Percentiles rank a stretch among this genome's conserved stretches.
phyloP scores from a whole-genome alignment of 2,888 invertebrate genomes.

The Pyrochroa serraticornis region DNA sequence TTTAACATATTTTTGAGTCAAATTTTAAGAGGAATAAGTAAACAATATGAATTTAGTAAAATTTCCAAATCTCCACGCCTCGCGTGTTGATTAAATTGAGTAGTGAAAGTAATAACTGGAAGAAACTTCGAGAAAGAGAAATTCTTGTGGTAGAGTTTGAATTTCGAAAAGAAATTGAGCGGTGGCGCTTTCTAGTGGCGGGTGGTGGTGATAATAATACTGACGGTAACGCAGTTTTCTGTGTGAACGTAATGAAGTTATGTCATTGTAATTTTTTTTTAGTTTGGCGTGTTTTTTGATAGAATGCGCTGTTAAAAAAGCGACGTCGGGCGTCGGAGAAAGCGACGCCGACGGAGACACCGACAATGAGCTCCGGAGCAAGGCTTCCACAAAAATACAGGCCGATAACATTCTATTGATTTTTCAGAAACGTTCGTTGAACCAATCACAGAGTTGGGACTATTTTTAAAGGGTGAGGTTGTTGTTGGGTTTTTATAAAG shows the following conservation, averaged over 20 bases:
- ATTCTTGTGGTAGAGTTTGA: neutral
- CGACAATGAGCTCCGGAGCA: slow-evolving; percentile 55
- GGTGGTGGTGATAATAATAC: neutral
- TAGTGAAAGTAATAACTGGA: no score
- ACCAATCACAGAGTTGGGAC: slow-evolving; percentile 61
- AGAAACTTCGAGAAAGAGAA: no score
- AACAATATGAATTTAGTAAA: no score
- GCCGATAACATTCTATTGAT: slow-evolving; percentile 68
- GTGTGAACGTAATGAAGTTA: neutral
- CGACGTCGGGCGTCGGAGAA: slow-evolving; percentile 53
- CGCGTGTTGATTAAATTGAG: no score
- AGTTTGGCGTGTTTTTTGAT: slow-evolving; percentile 47
- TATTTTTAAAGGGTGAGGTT: slow-evolving; percentile 64
- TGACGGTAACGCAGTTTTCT: slow-evolving; percentile 5
- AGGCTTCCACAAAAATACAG: slow-evolving; percentile 59
- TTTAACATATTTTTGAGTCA: no score
- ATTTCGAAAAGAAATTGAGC: neutral
- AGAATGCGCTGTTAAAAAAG: slow-evolving; percentile 54
- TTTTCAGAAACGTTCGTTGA: slow-evolving; percentile 66
- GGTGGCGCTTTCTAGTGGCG: neutral
- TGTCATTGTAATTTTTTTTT: slow-evolving; percentile 34
- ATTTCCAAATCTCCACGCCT: no score
- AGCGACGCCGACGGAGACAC: slow-evolving; percentile 57
- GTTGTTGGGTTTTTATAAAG: slow-evolving; percentile 57
- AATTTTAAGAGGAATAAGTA: no score